Percentiles rank a stretch among this genome's conserved stretches.
These are phyloP conservation scores for Ammodytes dubius DNA, from an alignment of 2,113 vertebrate species.

Conservation along the genomic window DNA sequence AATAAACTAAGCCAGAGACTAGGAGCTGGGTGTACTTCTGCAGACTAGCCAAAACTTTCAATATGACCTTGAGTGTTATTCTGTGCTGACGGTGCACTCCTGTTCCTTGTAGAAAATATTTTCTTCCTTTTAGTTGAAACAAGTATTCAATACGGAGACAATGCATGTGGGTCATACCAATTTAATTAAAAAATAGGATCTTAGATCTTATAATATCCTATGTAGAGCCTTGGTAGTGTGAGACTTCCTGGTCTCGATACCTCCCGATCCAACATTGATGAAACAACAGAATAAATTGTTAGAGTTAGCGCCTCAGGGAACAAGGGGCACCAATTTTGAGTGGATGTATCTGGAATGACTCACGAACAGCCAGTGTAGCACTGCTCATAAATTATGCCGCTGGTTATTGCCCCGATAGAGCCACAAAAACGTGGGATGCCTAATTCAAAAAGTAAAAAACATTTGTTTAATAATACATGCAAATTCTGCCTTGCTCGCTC, in stretches of 20 bases:
- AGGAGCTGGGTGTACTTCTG: neutral
- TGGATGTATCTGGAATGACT: slow-evolving; percentile 50
- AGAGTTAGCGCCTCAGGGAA: slow-evolving; percentile 16
- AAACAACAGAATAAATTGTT: slow-evolving; percentile 45
- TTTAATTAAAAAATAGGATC: neutral
- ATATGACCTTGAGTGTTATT: slow-evolving; percentile 19
- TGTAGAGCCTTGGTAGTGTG: slow-evolving; percentile 15
- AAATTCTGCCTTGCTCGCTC: slow-evolving; percentile 45
- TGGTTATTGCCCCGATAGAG: slow-evolving; percentile 37
- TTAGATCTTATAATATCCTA: slow-evolving; percentile 20
- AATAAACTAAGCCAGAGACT: neutral
- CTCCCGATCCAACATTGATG: slow-evolving; percentile 24
- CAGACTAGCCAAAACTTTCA: neutral
- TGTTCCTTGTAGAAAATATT: neutral
- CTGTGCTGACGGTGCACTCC: slow-evolving; percentile 21
- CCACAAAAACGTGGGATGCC: slow-evolving; percentile 43
- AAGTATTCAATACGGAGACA: neutral
- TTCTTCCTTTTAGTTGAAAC: neutral
- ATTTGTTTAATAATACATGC: slow-evolving; percentile 62
- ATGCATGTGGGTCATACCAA: slow-evolving; percentile 12
- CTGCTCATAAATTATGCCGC: slow-evolving; percentile 42
- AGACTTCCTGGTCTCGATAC: slow-evolving; percentile 7
- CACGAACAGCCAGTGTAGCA: slow-evolving; percentile 35
- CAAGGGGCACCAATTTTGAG: neutral
- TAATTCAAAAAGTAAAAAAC: slow-evolving; percentile 53